Evolutionary conservation across 2,888 invertebrate species (phyloP).

Genomic region (Mamestra brassicae): DNA sequence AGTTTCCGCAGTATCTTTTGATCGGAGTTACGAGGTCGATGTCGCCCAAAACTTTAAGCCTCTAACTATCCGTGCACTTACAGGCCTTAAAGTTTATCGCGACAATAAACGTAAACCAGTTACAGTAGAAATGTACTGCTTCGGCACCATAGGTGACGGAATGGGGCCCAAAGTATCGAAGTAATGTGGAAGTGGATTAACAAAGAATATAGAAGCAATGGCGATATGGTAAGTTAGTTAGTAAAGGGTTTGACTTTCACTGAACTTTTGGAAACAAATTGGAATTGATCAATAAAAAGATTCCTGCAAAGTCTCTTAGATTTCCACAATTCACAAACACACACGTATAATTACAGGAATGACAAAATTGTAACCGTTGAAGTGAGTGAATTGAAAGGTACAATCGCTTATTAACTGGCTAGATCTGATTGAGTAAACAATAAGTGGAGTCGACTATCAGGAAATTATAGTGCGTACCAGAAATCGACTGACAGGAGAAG

Average conservation of each 20-base stretch:
- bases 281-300: neutral
- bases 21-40: slow-evolving; percentile 8
- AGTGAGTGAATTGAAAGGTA: too few species aligned
- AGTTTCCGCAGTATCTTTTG: slow-evolving; percentile 23
- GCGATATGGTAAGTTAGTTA: neutral
- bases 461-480: too few species aligned
- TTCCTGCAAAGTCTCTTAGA: neutral
- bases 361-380: neutral
- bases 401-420: too few species aligned
- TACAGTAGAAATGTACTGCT: slow-evolving; percentile 47
- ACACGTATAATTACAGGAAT: neutral
- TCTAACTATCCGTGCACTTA: slow-evolving; percentile 28
- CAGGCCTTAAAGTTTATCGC: slow-evolving; percentile 43
- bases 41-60: slow-evolving; percentile 34
- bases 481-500: too few species aligned
- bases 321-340: neutral
- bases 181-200: slow-evolving; percentile 25
- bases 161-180: slow-evolving; percentile 41
- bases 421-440: too few species aligned
- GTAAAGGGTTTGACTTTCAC: neutral
- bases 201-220: neutral
- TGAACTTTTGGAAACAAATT: neutral
- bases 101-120: slow-evolving; percentile 57
- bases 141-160: slow-evolving; percentile 30
- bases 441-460: too few species aligned